These are phyloP conservation scores for Calephelis perditalis DNA, from an alignment of 2,888 invertebrate species.

Conservation along the genomic window DNA sequence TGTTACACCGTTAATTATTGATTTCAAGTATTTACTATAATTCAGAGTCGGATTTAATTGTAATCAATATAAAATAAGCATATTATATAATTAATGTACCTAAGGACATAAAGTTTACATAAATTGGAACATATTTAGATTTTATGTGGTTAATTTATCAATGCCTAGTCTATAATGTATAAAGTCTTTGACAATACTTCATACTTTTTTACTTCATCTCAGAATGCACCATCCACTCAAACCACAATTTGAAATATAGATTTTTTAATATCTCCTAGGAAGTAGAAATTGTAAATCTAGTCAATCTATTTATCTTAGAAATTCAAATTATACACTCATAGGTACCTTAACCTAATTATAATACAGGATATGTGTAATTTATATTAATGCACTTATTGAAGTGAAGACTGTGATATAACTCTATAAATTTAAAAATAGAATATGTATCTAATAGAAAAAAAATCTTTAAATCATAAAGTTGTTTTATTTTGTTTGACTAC, in stretches of 20 bases:
- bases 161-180: background rate
- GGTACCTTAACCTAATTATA: conserved; percentile 31
- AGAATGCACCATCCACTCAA: conserved; percentile 39
- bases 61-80: too few species aligned
- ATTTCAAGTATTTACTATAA: too few species aligned
- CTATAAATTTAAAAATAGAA: conserved; percentile 57
- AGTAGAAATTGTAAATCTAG: conserved; percentile 26
- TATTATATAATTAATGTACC: too few species aligned
- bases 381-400: conserved; percentile 69
- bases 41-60: too few species aligned
- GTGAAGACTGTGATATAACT: conserved; percentile 76
- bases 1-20: too few species aligned
- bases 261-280: conserved; percentile 22
- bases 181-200: background rate
- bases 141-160: too few species aligned
- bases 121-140: too few species aligned
- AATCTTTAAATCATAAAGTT: conserved; percentile 26
- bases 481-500: conserved; percentile 29
- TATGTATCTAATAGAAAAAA: conserved; percentile 60
- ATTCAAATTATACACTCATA: conserved; percentile 32
- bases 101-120: too few species aligned
- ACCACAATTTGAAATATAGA: conserved; percentile 28
- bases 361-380: conserved; percentile 42
- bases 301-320: conserved; percentile 31
- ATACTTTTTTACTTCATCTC: conserved; percentile 24